Evolutionary conservation across 2,888 invertebrate species (phyloP).

Genomic region (Pterostichus niger): DNA sequence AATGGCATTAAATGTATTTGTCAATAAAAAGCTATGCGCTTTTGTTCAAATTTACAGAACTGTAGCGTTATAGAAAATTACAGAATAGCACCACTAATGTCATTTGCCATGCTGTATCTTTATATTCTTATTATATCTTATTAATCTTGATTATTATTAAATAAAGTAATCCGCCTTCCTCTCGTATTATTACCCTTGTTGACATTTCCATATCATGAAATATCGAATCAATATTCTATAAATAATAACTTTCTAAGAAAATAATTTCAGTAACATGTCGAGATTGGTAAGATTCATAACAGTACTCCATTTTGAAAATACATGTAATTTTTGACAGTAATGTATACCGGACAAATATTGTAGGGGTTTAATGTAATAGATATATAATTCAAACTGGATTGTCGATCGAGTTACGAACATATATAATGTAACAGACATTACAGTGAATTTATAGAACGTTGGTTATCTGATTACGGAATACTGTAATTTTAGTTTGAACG

Average conservation of each 20-base stretch:
- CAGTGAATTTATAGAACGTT: background rate
- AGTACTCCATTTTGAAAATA: conserved; percentile 16
- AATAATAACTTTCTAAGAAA: conserved; percentile 16
- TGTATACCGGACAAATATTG: conserved; percentile 22
- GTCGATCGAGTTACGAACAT: conserved; percentile 8
- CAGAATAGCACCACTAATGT: too few species aligned
- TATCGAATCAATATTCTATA: conserved; percentile 8
- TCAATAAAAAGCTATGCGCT: too few species aligned
- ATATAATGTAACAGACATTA: background rate
- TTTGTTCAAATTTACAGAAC: too few species aligned
- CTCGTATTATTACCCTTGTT: background rate
- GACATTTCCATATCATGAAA: conserved; percentile 7
- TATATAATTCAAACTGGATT: conserved; percentile 5
- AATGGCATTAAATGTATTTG: too few species aligned
- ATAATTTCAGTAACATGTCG: background rate
- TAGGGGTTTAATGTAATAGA: conserved; percentile 4
- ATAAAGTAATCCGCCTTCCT: too few species aligned
- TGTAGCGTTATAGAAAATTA: too few species aligned
- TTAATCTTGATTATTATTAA: too few species aligned
- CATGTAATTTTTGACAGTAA: conserved; percentile 30
- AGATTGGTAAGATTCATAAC: background rate
- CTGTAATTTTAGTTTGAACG: conserved; percentile 8
- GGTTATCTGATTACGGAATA: conserved; percentile 24
- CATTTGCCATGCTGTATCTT: too few species aligned
- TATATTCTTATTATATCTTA: too few species aligned